A percentile compares a stretch with the other conserved stretches of the same genome.
These are phyloP conservation scores for Pocota personata DNA, from an alignment of 2,888 invertebrate species.

Conservation along the genomic window DNA sequence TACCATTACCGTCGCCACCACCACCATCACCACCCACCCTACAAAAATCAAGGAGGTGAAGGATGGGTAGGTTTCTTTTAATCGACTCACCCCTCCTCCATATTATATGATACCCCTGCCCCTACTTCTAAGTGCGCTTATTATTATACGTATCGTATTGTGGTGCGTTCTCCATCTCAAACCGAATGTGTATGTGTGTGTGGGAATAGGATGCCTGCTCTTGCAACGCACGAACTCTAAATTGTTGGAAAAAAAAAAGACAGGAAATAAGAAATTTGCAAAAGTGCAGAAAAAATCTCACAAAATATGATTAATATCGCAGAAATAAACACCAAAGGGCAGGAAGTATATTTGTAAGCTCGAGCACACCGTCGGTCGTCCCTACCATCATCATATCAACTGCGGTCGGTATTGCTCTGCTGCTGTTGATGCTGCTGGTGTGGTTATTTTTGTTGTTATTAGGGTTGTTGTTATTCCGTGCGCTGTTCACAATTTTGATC, in stretches of 20 bases:
- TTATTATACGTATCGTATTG: slow-evolving; percentile 37
- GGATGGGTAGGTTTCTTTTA: slow-evolving; percentile 49
- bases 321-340: slow-evolving; percentile 64
- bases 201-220: slow-evolving; percentile 22
- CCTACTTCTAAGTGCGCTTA: slow-evolving; percentile 2
- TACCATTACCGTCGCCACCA: slow-evolving; percentile 12
- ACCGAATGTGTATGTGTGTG: background rate
- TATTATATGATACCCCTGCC: slow-evolving; percentile 9
- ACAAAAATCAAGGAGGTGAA: slow-evolving; percentile 6
- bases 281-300: slow-evolving; percentile 33
- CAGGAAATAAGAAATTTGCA: slow-evolving; percentile 34
- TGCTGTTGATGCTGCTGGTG: slow-evolving; percentile 23
- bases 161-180: slow-evolving; percentile 22
- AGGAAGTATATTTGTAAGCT: slow-evolving; percentile 54
- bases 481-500: slow-evolving; percentile 74
- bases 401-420: slow-evolving; percentile 24
- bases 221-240: slow-evolving; percentile 63
- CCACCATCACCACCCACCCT: slow-evolving; percentile 43
- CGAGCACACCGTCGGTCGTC: slow-evolving; percentile 8
- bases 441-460: slow-evolving; percentile 44
- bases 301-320: slow-evolving; percentile 69
- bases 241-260: slow-evolving; percentile 37
- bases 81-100: slow-evolving; percentile 29
- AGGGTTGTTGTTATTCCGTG: slow-evolving; percentile 58
- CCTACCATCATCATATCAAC: slow-evolving; percentile 12